These are phyloP conservation scores for Heliconius ethilla DNA, from an alignment of 2,888 invertebrate species.

Conservation along the genomic window DNA sequence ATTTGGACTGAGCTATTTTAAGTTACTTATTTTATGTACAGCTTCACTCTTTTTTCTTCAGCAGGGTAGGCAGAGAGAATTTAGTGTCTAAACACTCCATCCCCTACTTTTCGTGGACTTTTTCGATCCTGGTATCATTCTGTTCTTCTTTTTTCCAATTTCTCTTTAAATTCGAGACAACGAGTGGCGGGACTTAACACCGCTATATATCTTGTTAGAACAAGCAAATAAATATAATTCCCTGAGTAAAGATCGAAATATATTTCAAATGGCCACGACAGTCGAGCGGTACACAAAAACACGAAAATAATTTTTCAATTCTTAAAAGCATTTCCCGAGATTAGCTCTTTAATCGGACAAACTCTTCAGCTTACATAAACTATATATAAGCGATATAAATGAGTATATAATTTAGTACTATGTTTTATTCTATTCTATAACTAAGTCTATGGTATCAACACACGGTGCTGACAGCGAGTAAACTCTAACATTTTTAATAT, in stretches of 20 bases:
- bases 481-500: conserved; percentile 55
- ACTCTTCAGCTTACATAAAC: too few species aligned
- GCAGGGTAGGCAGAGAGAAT: neutral
- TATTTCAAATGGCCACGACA: too few species aligned
- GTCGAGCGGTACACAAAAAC: too few species aligned
- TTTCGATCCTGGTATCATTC: too few species aligned
- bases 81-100: neutral
- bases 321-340: too few species aligned
- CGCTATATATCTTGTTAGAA: neutral
- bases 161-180: too few species aligned
- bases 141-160: too few species aligned
- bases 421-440: neutral
- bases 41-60: neutral
- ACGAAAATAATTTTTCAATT: too few species aligned
- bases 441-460: conserved; percentile 15
- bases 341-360: too few species aligned
- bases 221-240: neutral
- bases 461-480: conserved; percentile 46
- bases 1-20: neutral
- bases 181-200: neutral
- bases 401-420: too few species aligned
- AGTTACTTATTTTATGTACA: neutral
- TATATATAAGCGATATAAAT: too few species aligned
- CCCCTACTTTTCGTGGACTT: neutral
- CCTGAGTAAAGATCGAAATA: neutral